These are phyloP conservation scores for Bombus confusus DNA, from an alignment of 1,140 invertebrate genomes.

Conservation along the genomic window DNA sequence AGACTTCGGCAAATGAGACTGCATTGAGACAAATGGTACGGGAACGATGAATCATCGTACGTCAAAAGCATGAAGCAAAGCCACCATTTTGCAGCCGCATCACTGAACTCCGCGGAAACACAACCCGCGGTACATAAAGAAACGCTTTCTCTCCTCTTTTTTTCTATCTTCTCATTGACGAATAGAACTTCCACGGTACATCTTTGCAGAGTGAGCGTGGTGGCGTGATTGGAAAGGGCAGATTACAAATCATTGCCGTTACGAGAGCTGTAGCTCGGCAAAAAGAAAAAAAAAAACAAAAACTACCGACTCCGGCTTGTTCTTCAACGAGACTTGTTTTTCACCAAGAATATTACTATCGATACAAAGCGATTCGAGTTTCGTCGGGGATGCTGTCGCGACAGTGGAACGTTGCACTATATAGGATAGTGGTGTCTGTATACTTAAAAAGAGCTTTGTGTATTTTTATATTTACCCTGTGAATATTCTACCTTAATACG, in stretches of 20 bases:
- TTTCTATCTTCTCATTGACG: slow-evolving; percentile 52
- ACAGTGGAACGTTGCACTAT: neutral
- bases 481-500: too few species aligned
- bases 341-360: slow-evolving; percentile 38
- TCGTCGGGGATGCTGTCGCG: neutral
- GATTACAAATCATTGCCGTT: slow-evolving; percentile 55
- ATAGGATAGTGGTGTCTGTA: neutral
- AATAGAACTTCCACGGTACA: slow-evolving; percentile 41
- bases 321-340: slow-evolving; percentile 10
- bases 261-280: slow-evolving; percentile 10
- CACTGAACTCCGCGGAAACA: slow-evolving; percentile 51
- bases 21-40: slow-evolving; percentile 75
- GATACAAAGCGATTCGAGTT: neutral
- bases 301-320: neutral
- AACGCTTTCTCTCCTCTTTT: slow-evolving; percentile 50
- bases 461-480: too few species aligned
- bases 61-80: slow-evolving; percentile 72
- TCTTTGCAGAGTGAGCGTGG: slow-evolving; percentile 45
- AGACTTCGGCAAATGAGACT: slow-evolving; percentile 69
- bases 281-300: neutral
- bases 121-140: slow-evolving; percentile 55
- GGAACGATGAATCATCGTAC: slow-evolving; percentile 74
- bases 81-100: slow-evolving; percentile 65
- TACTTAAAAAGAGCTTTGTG: neutral
- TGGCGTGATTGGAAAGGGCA: slow-evolving; percentile 58